A percentile compares a stretch with the other conserved stretches of the same genome.
Conservation (phyloP, 1,140 invertebrate species). For the Araneus ventricosus region DNA sequence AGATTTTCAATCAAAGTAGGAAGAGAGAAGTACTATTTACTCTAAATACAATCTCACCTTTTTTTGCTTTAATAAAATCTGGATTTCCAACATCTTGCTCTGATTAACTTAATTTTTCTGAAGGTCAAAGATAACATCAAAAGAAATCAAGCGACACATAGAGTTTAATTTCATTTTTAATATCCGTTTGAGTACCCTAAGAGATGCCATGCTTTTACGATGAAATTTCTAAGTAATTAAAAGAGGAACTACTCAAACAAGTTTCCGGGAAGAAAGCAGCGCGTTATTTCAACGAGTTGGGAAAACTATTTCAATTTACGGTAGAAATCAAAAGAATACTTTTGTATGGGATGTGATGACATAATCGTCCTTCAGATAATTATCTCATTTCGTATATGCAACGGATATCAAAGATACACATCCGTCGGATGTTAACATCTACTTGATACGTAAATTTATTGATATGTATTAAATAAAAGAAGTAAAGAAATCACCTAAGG, state of each 20-base stretch:
- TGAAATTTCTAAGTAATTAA: not conserved
- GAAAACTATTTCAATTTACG: not conserved
- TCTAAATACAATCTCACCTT: too few species aligned
- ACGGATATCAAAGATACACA: not conserved
- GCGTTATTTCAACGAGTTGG: not conserved
- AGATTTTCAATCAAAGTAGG: too few species aligned
- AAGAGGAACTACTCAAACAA: not conserved
- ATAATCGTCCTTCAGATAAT: not conserved
- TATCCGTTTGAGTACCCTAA: not conserved
- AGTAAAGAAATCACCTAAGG: not conserved
- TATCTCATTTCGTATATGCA: not conserved
- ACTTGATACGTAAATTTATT: not conserved
- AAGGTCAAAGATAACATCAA: not conserved
- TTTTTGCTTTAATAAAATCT: not conserved
- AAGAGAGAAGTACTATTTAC: too few species aligned
- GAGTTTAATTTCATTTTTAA: not conserved
- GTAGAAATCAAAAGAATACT: not conserved
- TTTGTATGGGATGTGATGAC: not conserved
- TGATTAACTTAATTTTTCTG: not conserved
- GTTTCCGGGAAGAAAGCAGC: not conserved
- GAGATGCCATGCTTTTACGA: not conserved
- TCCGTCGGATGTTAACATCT: slow-evolving; percentile 8
- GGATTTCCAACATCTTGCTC: not conserved
- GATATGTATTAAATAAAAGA: not conserved
- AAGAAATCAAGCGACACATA: not conserved